These are phyloP conservation scores for Willisornis vidua DNA, from an alignment of 2,113 vertebrate species.

Conservation along the genomic window DNA sequence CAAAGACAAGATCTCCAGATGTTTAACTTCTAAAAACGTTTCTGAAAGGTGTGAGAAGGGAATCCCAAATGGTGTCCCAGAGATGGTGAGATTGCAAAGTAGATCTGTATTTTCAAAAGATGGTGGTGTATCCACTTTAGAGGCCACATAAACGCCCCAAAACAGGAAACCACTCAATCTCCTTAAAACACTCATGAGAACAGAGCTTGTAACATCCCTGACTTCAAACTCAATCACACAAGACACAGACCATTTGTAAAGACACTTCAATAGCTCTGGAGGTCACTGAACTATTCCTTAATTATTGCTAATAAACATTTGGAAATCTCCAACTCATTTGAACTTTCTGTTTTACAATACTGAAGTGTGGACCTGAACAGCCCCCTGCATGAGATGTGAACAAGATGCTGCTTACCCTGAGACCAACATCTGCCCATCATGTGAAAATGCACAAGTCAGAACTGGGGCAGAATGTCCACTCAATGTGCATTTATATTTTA, in stretches of 20 bases:
- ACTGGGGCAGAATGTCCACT: slow-evolving; percentile 84
- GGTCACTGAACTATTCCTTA: background rate
- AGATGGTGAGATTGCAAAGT: background rate
- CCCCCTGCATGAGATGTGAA: background rate
- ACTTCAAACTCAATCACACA: background rate
- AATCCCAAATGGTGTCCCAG: background rate
- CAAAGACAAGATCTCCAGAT: background rate
- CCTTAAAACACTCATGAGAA: background rate
- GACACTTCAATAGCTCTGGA: background rate
- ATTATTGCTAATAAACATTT: background rate
- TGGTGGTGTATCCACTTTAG: background rate
- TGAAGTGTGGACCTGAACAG: background rate
- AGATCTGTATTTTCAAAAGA: background rate
- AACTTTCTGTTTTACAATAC: background rate
- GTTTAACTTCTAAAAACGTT: background rate
- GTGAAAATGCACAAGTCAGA: slow-evolving; percentile 86
- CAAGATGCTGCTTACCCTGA: slow-evolving; percentile 80
- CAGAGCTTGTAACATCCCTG: background rate
- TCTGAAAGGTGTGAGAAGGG: background rate
- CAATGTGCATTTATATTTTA: slow-evolving; percentile 78
- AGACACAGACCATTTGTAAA: background rate
- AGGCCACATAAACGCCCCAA: background rate
- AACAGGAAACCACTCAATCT: background rate
- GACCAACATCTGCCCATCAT: slow-evolving; percentile 82
- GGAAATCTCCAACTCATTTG: background rate